Base-by-base conservation (phyloP, 2,113 vertebrate species). In the Columbina picui region DNA sequence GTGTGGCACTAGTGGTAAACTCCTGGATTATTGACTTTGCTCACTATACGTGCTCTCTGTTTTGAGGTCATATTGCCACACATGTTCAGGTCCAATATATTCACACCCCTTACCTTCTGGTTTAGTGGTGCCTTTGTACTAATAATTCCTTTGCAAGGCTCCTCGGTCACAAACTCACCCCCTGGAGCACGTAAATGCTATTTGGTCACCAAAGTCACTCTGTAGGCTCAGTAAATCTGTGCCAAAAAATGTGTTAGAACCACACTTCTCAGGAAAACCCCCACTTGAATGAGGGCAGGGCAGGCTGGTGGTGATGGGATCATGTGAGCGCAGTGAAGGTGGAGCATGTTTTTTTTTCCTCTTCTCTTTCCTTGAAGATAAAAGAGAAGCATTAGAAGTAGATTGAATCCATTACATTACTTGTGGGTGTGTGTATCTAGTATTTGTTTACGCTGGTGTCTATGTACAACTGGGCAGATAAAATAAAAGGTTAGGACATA, bases 401-500 rank as follows among this genome's bases (percentile, higher is more conserved):
- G 64, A 15, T 4, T 38, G 73, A 55, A 43, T 39, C 60, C 49
- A 13, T 70, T 26, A 2, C 9, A 50, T 81, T 49, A 20, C 76
- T 14, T 32, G 41, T 78, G 56, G 77, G 59, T 52, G 47, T 92
- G 70, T 50, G 13, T 77, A 32, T 81, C 60, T 39, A 29, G 27
- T 29, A 36, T 84, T 94, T 93, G 71, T 93, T 93, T 93, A 75
- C 7, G 7, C 64, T 87, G 87, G 55, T 4, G 1, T 69, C 70
- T 73, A 21, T 38, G 50, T 78, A 77, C 45, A 47, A 8, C 61
- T 25, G 49, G 47, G 64, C 75, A 86, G 75, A 96, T 68, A 67
- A 89, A 95, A 76, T 63, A 26, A 80, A 91, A 94, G 60, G 67
- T 92, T 64, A 90, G 94, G 88, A 47, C 68, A 77, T 27, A 79